These are phyloP conservation scores for Rhagoletis pomonella DNA, from an alignment of 1,140 invertebrate genomes.

Conservation along the genomic window DNA sequence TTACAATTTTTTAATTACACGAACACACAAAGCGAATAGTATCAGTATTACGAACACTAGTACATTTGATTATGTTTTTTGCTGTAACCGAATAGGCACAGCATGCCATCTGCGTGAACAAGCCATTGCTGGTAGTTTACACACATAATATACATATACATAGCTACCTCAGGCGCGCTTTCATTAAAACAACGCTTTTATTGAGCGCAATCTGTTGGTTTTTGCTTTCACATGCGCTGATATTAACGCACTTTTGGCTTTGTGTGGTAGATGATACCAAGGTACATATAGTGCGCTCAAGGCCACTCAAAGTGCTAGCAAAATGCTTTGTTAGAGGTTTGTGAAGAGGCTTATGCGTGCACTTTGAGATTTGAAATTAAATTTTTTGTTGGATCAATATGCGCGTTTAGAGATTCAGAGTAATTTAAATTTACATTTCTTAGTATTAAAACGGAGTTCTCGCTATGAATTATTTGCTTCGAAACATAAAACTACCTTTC, in stretches of 20 bases:
- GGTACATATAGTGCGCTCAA: background rate
- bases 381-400: too few species aligned
- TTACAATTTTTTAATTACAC: constrained; percentile 25
- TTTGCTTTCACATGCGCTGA: background rate
- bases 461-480: too few species aligned
- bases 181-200: background rate
- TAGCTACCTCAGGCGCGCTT: too few species aligned
- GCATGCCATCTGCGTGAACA: background rate
- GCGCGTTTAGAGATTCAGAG: too few species aligned
- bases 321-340: background rate
- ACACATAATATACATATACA: too few species aligned
- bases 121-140: background rate
- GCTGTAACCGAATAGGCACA: too few species aligned
- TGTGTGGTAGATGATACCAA: background rate
- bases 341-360: background rate
- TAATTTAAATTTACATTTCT: too few species aligned
- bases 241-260: constrained; percentile 36
- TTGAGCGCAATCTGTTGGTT: background rate
- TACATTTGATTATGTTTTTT: too few species aligned
- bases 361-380: background rate
- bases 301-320: background rate
- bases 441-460: too few species aligned
- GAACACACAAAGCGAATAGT: too few species aligned
- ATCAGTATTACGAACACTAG: too few species aligned
- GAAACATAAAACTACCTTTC: too few species aligned